Base-by-base conservation (phyloP, 2,113 vertebrate genomes). In the Corvus hawaiiensis region DNA sequence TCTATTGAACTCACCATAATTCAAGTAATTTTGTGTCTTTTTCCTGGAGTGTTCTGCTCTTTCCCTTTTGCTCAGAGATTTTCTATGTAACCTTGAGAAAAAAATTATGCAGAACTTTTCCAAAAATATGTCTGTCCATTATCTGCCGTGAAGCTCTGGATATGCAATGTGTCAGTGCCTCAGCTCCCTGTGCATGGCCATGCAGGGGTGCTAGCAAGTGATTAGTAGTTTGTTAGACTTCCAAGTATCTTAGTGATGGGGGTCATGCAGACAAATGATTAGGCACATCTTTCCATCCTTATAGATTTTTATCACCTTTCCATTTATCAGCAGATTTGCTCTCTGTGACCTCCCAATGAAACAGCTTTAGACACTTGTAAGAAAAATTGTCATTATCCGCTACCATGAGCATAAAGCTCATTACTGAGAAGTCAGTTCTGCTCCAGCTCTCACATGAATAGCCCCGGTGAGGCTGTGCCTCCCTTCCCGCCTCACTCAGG, bases 271-370 rank as follows among this genome's bases (percentile, higher is more conserved):
- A 17, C 56, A 93, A 85, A 88, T 93, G 86, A 96, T 93, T 93
- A 89, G 73, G 68, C 72, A 84, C 66, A 93, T 75, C 83, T 93
- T 90, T 90, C 64, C 76, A 68, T 88, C 90, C 90, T 96, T 72
- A 89, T 16, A 92, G 92, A 90, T 96, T 96, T 88, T 94, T 95
- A 89, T 96, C 92, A 92, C 76, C 82, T 78, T 90, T 80, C 85
- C 68, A 82, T 84, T 97, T 95, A 84, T 94, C 88, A 55, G 48
- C 2, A 4, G 72, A 86, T 96, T 93, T 95, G 79, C 56, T 77
- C 83, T 81, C 79, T 89, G 51, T 88, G 80, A 92, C 92, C 79
- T 92, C 85, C 30, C 73, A 56, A 39, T 56, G 85, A 92, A 95
- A 90, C 64, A 85, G 71, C 78, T 89, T 91, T 68, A 93, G 83